Evolutionary conservation across 2,888 invertebrate genomes (phyloP), one percentile per base, ranked within the genome.

Genomic region (Colostygia pectinataria): DNA sequence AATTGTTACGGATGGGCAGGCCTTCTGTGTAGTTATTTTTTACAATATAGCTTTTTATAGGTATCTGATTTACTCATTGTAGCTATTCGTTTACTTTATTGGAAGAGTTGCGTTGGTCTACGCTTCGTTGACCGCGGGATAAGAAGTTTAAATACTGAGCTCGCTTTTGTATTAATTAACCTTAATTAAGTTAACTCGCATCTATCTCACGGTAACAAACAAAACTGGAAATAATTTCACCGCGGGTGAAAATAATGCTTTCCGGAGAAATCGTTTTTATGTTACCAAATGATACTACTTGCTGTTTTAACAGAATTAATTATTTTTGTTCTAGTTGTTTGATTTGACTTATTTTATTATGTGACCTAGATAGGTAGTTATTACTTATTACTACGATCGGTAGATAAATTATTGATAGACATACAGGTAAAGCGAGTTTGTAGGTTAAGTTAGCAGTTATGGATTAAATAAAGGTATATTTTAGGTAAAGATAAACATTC

Each of bases 161-260:
- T 48, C 55, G 49, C 48, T 53, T 55, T 59, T 58, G 69, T 72
- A 74, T 83, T 80, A 82, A 88, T 87, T 86, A 83, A 75, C 71
- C 71, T 80, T 80, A 87, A 85, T 85, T 81, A 83, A 74, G 70
- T 74, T 65, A 70, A 72, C 74, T 61, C 27, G 40, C 45, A 39
- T 66, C 62, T 62, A 60, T 61, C 80, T 77, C 80, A 83, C 80
- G 80, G 74, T 74, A 74, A 70, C 70, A 71, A 75, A 69, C 57
- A 59, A 69, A 68, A 65, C 62, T 69, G 57, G 67, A 68, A 72
- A 51, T 46, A 74, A 71, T 65, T 66, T 65, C 65, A 64, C 63
- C 55, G 61, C 54, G 41, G 59, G 59, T 57, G 52, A 58, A 53
- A 54, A 59, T 59, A 44, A 55, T 53, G 50, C 52, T 61, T 59